Evolutionary conservation across 2,797 vertebrate genomes (phyloP).

Genomic region (Poeciliopsis infans): DNA sequence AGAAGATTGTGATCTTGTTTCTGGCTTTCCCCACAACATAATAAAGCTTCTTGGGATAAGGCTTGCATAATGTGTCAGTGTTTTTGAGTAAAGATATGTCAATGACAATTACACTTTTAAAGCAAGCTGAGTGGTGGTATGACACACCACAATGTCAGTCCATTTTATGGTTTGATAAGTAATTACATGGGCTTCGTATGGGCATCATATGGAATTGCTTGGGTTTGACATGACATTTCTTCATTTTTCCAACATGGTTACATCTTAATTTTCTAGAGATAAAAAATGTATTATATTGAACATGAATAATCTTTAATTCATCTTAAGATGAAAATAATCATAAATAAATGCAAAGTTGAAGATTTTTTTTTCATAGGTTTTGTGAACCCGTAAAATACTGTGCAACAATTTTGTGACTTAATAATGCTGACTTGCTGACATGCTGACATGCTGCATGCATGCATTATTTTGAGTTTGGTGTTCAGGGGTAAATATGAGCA

Average conservation of each 20-base stretch:
- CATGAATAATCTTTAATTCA: neutral
- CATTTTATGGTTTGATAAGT: neutral
- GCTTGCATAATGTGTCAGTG: neutral
- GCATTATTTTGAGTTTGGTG: constrained; percentile 3
- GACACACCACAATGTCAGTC: neutral
- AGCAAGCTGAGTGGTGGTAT: neutral
- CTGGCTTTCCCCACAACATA: neutral
- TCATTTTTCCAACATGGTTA: neutral
- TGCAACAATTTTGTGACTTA: constrained; percentile 2
- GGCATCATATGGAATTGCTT: neutral
- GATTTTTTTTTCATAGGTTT: neutral
- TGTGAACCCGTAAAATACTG: neutral
- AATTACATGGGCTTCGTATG: neutral
- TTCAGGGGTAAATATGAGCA: constrained; percentile 9
- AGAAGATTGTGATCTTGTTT: neutral
- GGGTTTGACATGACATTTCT: neutral
- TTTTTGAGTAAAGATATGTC: neutral
- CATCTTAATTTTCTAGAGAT: neutral
- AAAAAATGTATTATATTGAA: neutral
- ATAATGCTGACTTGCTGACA: constrained; percentile 9
- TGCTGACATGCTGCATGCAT: constrained; percentile 1
- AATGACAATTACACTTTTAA: neutral
- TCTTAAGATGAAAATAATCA: too few species aligned
- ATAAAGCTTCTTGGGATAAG: neutral
- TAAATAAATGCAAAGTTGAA: neutral